Evolutionary conservation across 1,140 invertebrate species (phyloP).

Genomic region (Trichonephila clavata): DNA sequence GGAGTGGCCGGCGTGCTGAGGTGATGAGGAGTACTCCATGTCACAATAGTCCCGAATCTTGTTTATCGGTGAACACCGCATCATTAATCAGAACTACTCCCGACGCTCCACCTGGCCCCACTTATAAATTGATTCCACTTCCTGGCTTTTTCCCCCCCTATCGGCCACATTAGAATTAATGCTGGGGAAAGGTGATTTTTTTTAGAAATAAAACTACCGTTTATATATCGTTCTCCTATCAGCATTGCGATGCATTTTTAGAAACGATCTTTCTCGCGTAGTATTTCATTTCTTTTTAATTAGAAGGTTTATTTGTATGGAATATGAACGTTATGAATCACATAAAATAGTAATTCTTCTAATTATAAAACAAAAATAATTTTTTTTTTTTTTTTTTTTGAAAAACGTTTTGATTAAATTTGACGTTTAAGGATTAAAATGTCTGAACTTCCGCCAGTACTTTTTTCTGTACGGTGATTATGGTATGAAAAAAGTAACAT

Average conservation of each 20-base stretch:
- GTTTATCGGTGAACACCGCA: conserved; percentile 21
- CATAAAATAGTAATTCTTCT: too few species aligned
- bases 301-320: too few species aligned
- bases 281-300: too few species aligned
- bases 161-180: neutral
- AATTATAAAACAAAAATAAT: too few species aligned
- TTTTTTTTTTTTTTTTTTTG: too few species aligned
- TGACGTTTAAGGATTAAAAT: too few species aligned
- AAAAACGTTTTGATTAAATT: too few species aligned
- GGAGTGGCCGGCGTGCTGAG: neutral
- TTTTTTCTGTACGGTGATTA: too few species aligned
- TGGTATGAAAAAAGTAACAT: too few species aligned
- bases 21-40: neutral
- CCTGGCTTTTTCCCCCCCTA: neutral
- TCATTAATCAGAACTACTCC: conserved; percentile 17
- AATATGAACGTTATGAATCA: too few species aligned
- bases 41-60: conserved; percentile 5
- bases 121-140: conserved; percentile 37
- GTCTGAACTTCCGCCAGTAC: too few species aligned
- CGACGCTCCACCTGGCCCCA: conserved; percentile 1
- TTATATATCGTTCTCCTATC: neutral
- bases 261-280: too few species aligned
- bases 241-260: neutral
- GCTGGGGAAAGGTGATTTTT: neutral
- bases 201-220: conserved; percentile 6